Evolutionary conservation across 2,888 invertebrate species (phyloP).

Genomic region (Philaethria dido): DNA sequence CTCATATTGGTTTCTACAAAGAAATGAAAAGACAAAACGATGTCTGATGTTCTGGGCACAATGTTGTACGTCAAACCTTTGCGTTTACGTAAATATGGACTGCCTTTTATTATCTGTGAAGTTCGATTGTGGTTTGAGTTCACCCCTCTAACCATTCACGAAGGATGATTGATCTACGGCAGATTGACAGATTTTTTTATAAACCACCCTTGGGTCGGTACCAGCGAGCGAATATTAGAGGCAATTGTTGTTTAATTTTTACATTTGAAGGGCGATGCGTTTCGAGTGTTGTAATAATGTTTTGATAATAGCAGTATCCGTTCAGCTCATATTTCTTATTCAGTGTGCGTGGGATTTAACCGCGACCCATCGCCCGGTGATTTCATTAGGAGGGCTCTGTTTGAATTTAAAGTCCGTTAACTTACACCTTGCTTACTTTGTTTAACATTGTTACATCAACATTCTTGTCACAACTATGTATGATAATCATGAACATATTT

Average conservation of each 20-base stretch:
- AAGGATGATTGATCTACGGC: slow-evolving; percentile 81
- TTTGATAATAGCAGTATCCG: slow-evolving; percentile 83
- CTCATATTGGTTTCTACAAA: slow-evolving; percentile 62
- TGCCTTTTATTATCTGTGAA: slow-evolving; percentile 78
- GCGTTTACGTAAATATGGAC: slow-evolving; percentile 81
- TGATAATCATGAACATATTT: background rate
- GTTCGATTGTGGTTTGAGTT: slow-evolving; percentile 72
- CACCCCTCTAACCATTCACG: slow-evolving; percentile 76
- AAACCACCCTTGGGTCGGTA: slow-evolving; percentile 73
- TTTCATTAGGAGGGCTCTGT: slow-evolving; percentile 58
- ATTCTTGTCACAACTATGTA: slow-evolving; percentile 15
- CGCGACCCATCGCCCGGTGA: slow-evolving; percentile 45
- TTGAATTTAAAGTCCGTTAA: slow-evolving; percentile 66
- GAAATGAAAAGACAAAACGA: slow-evolving; percentile 60
- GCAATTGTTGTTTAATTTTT: slow-evolving; percentile 84
- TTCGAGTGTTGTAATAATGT: slow-evolving; percentile 84
- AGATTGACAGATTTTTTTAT: slow-evolving; percentile 83
- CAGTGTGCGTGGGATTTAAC: slow-evolving; percentile 77
- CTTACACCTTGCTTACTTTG: slow-evolving; percentile 64
- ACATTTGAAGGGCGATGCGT: slow-evolving; percentile 76
- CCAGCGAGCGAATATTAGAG: slow-evolving; percentile 80
- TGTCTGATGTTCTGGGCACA: slow-evolving; percentile 68
- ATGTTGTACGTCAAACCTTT: slow-evolving; percentile 78
- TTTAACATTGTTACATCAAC: slow-evolving; percentile 39
- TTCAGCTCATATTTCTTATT: slow-evolving; percentile 83